These are phyloP conservation scores for Chamaea fasciata DNA, from an alignment of 2,113 vertebrate genomes.

Conservation along the genomic window DNA sequence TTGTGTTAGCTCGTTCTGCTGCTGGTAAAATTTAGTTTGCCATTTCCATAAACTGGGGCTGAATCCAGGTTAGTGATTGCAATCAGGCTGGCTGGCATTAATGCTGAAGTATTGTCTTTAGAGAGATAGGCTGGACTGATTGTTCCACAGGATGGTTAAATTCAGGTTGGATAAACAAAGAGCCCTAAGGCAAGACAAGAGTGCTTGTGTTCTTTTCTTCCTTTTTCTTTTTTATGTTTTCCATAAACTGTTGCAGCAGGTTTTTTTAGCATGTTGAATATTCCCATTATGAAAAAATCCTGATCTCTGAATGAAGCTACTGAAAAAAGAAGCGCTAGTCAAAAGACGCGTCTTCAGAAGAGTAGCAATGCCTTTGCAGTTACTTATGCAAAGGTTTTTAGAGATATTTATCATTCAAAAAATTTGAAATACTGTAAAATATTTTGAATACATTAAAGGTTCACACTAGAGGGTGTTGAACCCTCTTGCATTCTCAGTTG, in stretches of 20 bases:
- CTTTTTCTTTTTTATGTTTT: background rate
- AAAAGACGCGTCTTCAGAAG: background rate
- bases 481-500: background rate
- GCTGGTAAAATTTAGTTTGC: conserved; percentile 23
- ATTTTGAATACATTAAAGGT: background rate
- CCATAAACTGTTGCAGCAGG: background rate
- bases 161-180: conserved; percentile 30
- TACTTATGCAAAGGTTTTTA: background rate
- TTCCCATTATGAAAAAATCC: background rate
- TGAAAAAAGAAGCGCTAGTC: background rate
- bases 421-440: background rate
- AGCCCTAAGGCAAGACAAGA: conserved; percentile 20
- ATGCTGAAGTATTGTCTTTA: background rate
- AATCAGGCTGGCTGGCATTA: background rate
- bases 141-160: conserved; percentile 20
- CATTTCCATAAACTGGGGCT: conserved; percentile 24
- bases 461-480: background rate
- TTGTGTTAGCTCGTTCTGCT: conserved; percentile 55
- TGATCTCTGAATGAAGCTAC: background rate
- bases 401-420: background rate
- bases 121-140: conserved; percentile 14
- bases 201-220: background rate
- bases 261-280: background rate
- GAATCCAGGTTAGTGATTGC: conserved; percentile 42
- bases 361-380: background rate